phyloP scores from a whole-genome alignment of 2,888 invertebrate species.

The Pseudococcus longispinus region DNA sequence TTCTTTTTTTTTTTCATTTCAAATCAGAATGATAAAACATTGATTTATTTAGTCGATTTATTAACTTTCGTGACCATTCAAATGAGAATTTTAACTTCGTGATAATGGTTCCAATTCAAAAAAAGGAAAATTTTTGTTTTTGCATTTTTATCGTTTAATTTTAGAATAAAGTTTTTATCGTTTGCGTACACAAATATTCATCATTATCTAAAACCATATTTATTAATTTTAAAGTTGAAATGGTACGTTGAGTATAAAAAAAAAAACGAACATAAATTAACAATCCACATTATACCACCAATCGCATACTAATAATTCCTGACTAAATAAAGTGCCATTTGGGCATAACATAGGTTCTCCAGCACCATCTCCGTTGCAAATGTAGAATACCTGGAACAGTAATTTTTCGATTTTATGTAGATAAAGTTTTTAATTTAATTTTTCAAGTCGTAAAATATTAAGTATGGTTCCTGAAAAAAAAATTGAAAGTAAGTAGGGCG shows the following conservation, averaged over 20 bases:
- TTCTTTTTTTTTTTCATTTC: neutral
- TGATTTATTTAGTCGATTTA: neutral
- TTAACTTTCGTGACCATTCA: neutral
- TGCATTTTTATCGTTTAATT: neutral
- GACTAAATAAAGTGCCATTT: conserved; percentile 62
- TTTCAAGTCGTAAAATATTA: no score
- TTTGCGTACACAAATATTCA: neutral
- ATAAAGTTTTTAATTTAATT: no score
- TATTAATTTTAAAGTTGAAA: neutral
- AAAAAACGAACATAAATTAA: conserved; percentile 49
- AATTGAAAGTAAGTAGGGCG: no score
- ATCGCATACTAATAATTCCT: conserved; percentile 62
- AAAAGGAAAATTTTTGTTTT: neutral
- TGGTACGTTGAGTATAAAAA: neutral
- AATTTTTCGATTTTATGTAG: neutral
- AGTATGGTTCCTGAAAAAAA: no score
- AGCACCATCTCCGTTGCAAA: conserved; percentile 62
- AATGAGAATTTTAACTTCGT: neutral
- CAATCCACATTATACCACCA: conserved; percentile 63
- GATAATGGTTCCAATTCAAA: neutral
- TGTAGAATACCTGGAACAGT: conserved; percentile 62
- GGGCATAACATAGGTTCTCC: conserved; percentile 63
- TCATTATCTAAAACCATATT: neutral
- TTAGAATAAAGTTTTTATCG: neutral
- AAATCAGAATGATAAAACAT: neutral